Conservation (phyloP, 2,113 vertebrate genomes). For the Eudyptes chrysolophus region DNA sequence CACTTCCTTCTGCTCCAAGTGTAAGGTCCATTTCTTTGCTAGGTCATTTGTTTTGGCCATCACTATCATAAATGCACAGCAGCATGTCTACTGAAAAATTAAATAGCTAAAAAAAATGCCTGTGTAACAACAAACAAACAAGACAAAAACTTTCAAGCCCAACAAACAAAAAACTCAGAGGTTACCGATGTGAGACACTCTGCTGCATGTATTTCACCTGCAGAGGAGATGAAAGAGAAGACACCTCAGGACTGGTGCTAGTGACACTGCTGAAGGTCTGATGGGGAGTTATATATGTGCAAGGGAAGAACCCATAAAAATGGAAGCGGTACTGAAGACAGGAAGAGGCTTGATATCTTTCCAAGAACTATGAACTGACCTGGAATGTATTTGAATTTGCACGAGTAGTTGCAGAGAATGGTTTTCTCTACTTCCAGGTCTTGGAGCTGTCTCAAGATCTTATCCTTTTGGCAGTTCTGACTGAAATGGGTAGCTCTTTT, state of each 20-base stretch:
- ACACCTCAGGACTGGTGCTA: background rate
- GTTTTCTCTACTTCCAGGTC: background rate
- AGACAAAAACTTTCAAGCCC: background rate
- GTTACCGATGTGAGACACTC: background rate
- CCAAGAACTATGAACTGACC: background rate
- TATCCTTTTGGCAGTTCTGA: background rate
- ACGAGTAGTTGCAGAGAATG: background rate
- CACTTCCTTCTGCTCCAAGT: background rate
- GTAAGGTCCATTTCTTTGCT: background rate
- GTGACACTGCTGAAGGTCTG: background rate
- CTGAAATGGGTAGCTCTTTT: background rate
- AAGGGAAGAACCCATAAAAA: background rate
- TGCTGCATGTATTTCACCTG: background rate
- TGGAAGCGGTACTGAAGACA: background rate
- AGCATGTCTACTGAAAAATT: background rate
- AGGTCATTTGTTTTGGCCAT: background rate
- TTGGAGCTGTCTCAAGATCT: background rate
- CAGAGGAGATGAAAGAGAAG: background rate
- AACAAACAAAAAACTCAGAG: background rate
- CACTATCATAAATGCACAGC: background rate
- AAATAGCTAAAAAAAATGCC: background rate
- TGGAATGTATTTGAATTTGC: background rate
- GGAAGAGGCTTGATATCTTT: background rate
- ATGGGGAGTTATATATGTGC: background rate
- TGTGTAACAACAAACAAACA: background rate